These are phyloP conservation scores for Hyaena hyaena DNA, from an alignment of 2,113 vertebrate genomes.

Conservation along the genomic window DNA sequence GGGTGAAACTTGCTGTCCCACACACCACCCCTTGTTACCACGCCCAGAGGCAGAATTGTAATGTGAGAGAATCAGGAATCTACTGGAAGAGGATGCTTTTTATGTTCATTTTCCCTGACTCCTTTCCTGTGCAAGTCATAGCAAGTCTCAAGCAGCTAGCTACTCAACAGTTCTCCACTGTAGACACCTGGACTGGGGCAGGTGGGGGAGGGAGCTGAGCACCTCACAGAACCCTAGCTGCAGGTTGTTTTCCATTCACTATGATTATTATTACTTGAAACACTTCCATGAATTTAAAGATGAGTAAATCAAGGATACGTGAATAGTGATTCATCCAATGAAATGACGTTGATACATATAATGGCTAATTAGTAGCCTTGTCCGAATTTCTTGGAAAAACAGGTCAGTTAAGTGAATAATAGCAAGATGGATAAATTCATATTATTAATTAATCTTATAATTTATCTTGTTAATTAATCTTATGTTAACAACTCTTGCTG, in stretches of 20 bases:
- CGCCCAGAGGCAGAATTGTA: not conserved
- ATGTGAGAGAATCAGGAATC: not conserved
- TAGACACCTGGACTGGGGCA: no score
- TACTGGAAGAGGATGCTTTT: not conserved
- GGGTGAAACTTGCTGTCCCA: not conserved
- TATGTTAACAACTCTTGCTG: constrained; percentile 1
- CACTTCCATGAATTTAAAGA: not conserved
- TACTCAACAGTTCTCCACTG: not conserved
- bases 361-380: not conserved
- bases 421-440: not conserved
- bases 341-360: not conserved
- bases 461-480: constrained; percentile 25
- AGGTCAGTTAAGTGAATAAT: not conserved
- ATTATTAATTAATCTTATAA: not conserved
- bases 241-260: not conserved
- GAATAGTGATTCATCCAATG: not conserved
- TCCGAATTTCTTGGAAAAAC: constrained; percentile 13
- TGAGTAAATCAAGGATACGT: not conserved
- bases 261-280: not conserved
- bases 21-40: not conserved
- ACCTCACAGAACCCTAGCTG: not conserved
- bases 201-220: not conserved
- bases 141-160: not conserved
- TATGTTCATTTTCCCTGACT: not conserved
- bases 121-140: not conserved